A percentile compares a stretch with the other conserved stretches of the same genome.
Evolutionary conservation across 2,797 vertebrate genomes (phyloP).

Genomic region (Gymnocypris eckloni): DNA sequence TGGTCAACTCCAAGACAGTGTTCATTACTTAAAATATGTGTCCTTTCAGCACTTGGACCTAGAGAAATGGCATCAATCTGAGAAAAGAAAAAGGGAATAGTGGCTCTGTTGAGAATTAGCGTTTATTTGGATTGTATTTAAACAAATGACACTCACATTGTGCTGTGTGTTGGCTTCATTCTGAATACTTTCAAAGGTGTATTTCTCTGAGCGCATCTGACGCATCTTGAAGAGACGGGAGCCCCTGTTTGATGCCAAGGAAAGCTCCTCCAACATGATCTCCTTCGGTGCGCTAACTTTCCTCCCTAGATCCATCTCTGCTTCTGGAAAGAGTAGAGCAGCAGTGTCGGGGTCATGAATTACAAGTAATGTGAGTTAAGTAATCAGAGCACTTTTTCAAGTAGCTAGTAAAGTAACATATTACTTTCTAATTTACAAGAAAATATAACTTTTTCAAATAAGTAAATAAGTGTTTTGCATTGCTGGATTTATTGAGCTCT

Average conservation of each 20-base stretch:
- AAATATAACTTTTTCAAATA: not conserved
- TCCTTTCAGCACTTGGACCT: slow-evolving; percentile 69
- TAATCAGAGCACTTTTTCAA: not conserved
- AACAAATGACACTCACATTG: slow-evolving; percentile 78
- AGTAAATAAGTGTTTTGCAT: not conserved
- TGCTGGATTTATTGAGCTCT: no score
- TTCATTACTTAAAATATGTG: slow-evolving; percentile 67
- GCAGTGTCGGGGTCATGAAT: not conserved
- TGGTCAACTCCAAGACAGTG: slow-evolving; percentile 69
- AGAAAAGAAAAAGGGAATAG: slow-evolving; percentile 21
- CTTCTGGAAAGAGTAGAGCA: slow-evolving; percentile 69
- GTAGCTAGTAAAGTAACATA: not conserved
- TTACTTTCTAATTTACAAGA: not conserved
- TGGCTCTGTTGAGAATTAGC: not conserved
- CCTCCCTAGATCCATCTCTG: slow-evolving; percentile 87
- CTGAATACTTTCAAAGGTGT: slow-evolving; percentile 91
- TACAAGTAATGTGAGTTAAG: not conserved
- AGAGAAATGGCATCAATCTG: slow-evolving; percentile 66
- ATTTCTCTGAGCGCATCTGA: slow-evolving; percentile 95
- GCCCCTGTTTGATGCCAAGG: slow-evolving; percentile 89
- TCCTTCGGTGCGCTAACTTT: slow-evolving; percentile 91
- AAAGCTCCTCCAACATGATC: slow-evolving; percentile 97
- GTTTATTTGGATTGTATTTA: not conserved
- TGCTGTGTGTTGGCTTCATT: slow-evolving; percentile 83
- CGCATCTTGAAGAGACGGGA: slow-evolving; percentile 95